phyloP scores from a whole-genome alignment of 2,888 invertebrate genomes.

The Oxycera nigricornis region DNA sequence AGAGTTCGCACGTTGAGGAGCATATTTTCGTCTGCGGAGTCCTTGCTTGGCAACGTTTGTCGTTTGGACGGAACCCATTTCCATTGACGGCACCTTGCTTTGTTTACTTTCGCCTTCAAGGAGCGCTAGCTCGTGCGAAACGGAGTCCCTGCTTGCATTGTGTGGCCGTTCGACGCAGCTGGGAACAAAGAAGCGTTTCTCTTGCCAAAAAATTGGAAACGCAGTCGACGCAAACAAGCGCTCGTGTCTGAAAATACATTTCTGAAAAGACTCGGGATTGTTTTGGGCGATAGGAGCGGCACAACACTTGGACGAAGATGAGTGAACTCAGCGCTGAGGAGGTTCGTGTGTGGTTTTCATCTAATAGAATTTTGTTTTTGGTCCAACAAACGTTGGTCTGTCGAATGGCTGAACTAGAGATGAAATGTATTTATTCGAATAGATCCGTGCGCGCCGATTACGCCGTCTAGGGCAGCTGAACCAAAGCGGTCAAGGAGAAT shows the following conservation, averaged over 20 bases:
- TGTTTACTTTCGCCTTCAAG: not conserved
- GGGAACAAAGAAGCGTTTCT: constrained; percentile 33
- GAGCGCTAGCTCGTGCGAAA: not conserved
- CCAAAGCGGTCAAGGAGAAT: constrained; percentile 28
- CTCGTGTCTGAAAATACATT: constrained; percentile 20
- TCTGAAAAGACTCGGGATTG: constrained; percentile 22
- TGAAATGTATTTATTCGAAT: constrained; percentile 16
- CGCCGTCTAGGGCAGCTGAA: constrained; percentile 44
- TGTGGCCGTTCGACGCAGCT: not conserved
- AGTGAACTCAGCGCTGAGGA: constrained; percentile 89
- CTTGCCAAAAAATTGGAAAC: constrained; percentile 36
- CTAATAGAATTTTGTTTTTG: constrained; percentile 40
- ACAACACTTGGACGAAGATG: constrained; percentile 61
- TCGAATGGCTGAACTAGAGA: constrained; percentile 21
- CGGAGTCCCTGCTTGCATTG: not conserved
- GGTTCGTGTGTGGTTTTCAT: constrained; percentile 79
- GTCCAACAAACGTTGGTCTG: not conserved
- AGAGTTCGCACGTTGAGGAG: no score
- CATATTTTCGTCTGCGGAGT: no score
- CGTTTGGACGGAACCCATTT: no score
- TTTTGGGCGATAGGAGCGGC: not conserved
- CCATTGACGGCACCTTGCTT: no score
- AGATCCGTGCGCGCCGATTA: constrained; percentile 47
- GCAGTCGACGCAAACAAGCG: constrained; percentile 32
- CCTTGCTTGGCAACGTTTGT: no score